Percentiles rank a stretch among this genome's conserved stretches.
phyloP scores from a whole-genome alignment of 2,888 invertebrate species.

The Drosophila recens region DNA sequence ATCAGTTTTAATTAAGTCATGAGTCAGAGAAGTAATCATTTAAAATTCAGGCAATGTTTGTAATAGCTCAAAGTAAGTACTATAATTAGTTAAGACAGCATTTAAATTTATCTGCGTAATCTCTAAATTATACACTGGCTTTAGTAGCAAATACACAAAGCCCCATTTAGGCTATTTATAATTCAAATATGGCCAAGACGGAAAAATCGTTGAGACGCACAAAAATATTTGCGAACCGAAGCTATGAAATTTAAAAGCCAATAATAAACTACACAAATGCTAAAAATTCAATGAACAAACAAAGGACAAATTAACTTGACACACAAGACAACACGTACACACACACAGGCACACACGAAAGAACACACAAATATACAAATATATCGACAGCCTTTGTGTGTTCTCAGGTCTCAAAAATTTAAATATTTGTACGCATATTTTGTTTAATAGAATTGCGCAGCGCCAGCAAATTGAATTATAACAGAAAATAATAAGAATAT shows the following conservation, averaged over 20 bases:
- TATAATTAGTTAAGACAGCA: conserved; percentile 4
- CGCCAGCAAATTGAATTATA: conserved; percentile 58
- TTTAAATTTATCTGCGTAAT: conserved; percentile 8
- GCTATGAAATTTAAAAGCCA: conserved; percentile 42
- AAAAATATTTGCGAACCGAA: conserved; percentile 13
- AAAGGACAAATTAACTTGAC: conserved; percentile 45
- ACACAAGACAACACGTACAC: conserved; percentile 9
- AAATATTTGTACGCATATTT: conserved; percentile 52
- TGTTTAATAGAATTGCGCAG: conserved; percentile 40
- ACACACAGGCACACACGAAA: conserved; percentile 3
- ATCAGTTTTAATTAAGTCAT: background rate
- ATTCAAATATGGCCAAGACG: background rate
- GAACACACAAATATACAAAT: conserved; percentile 4
- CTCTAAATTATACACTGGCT: conserved; percentile 27
- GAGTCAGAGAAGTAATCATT: background rate
- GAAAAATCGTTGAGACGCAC: background rate
- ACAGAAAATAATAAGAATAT: conserved; percentile 55
- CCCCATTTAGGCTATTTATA: conserved; percentile 35
- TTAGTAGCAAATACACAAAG: conserved; percentile 16
- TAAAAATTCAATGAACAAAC: conserved; percentile 57
- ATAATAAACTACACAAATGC: conserved; percentile 51
- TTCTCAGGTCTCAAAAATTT: conserved; percentile 51
- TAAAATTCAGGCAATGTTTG: background rate
- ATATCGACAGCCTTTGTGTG: background rate
- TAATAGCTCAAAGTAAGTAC: background rate